Evolutionary conservation across 2,888 invertebrate genomes (phyloP).

Genomic region (Girardia tigrina): DNA sequence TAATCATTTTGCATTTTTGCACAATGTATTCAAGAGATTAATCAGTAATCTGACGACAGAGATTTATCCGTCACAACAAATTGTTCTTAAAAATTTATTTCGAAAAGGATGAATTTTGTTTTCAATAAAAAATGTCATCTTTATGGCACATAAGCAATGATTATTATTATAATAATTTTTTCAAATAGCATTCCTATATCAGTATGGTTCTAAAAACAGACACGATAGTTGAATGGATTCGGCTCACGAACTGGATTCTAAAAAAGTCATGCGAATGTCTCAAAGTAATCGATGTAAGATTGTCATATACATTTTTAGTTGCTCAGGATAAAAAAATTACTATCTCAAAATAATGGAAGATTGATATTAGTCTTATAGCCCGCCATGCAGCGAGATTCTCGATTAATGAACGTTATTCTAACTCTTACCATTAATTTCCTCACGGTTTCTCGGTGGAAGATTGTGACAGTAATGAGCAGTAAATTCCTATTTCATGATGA

Average conservation of each 20-base stretch:
- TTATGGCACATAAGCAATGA: no score
- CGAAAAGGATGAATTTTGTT: no score
- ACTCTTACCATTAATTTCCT: slow-evolving; percentile 9
- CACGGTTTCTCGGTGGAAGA: neutral
- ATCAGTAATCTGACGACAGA: no score
- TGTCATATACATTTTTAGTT: neutral
- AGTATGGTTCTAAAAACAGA: slow-evolving; percentile 29
- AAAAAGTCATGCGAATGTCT: neutral
- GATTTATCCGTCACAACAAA: no score
- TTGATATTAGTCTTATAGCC: no score
- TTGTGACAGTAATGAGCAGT: neutral
- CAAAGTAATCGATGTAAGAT: neutral
- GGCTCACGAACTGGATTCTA: slow-evolving; percentile 31
- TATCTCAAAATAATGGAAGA: no score
- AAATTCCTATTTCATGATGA: neutral
- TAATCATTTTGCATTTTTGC: no score
- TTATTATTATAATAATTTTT: neutral
- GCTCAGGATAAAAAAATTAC: no score
- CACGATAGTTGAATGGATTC: slow-evolving; percentile 18
- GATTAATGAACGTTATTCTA: slow-evolving; percentile 26
- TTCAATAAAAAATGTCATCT: no score
- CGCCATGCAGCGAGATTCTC: slow-evolving; percentile 14
- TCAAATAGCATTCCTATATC: slow-evolving; percentile 29
- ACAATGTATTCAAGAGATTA: no score
- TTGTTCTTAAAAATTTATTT: no score